Percentiles rank a stretch among this genome's conserved stretches.
phyloP scores from a whole-genome alignment of 2,888 invertebrate species.

The Gortyna flavago region DNA sequence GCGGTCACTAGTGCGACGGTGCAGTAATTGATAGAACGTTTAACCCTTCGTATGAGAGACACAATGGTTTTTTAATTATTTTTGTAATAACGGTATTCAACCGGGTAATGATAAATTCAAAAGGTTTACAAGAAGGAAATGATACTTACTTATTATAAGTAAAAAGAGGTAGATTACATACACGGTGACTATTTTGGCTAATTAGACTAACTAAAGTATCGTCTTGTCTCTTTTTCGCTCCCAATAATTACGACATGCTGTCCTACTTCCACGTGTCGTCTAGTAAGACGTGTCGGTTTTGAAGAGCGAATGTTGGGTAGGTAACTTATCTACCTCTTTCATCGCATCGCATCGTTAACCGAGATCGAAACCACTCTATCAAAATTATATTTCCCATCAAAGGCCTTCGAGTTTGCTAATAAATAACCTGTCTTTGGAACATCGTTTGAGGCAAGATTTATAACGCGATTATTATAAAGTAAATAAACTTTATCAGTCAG shows the following conservation, averaged over 20 bases:
- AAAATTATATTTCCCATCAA: conserved; percentile 56
- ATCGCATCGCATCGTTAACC: conserved; percentile 1
- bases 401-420: conserved; percentile 23
- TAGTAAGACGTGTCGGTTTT: not conserved
- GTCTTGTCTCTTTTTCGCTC: not conserved
- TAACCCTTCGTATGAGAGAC: not conserved
- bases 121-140: not conserved
- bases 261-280: not conserved
- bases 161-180: not conserved
- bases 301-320: not conserved
- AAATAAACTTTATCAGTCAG: conserved; percentile 50
- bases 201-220: not conserved
- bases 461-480: conserved; percentile 15
- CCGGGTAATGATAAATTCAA: not conserved
- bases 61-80: not conserved
- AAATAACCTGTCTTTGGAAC: conserved; percentile 28
- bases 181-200: not conserved
- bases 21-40: not conserved
- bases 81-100: not conserved
- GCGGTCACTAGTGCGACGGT: too few relatives aligned
- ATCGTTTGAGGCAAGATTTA: conserved; percentile 48
- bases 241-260: not conserved
- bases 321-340: not conserved
- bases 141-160: not conserved
- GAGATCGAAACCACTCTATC: conserved; percentile 13